Conservation (phyloP, 2,113 vertebrate genomes). For the Cryptomyrus ogoouensis region DNA sequence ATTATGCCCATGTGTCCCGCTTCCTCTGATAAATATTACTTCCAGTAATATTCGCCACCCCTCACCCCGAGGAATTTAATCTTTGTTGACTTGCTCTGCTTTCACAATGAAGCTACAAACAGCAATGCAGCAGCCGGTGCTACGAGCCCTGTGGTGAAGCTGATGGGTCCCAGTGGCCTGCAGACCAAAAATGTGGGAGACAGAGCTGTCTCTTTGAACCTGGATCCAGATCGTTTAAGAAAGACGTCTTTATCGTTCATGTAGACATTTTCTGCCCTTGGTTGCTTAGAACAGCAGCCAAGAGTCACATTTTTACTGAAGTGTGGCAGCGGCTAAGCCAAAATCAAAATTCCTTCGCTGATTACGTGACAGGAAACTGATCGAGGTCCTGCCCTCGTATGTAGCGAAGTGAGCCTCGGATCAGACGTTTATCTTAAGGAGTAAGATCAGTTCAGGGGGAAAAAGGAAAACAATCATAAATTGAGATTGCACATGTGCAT, state of each 20-base stretch:
- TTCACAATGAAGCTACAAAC: background rate
- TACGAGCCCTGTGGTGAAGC: background rate
- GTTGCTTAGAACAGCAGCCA: background rate
- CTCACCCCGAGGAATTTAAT: background rate
- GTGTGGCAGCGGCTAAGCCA: background rate
- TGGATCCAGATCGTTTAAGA: background rate
- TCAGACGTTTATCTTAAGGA: background rate
- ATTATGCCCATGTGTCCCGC: background rate
- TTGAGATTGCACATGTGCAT: background rate
- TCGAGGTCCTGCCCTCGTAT: background rate
- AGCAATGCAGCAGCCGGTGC: background rate
- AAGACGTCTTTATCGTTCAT: background rate
- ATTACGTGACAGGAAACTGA: background rate
- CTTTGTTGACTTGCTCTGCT: background rate
- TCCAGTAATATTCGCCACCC: background rate
- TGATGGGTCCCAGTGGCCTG: background rate
- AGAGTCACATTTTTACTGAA: background rate
- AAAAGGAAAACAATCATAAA: background rate
- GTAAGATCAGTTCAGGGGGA: background rate
- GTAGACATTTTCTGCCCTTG: background rate
- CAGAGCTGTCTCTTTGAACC: background rate
- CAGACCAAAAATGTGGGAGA: background rate
- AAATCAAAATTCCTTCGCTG: background rate
- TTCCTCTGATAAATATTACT: slow-evolving; percentile 1
- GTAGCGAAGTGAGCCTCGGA: background rate